Conservation (phyloP, 2,888 invertebrate genomes). For the Xanthostigma xanthostigma region DNA sequence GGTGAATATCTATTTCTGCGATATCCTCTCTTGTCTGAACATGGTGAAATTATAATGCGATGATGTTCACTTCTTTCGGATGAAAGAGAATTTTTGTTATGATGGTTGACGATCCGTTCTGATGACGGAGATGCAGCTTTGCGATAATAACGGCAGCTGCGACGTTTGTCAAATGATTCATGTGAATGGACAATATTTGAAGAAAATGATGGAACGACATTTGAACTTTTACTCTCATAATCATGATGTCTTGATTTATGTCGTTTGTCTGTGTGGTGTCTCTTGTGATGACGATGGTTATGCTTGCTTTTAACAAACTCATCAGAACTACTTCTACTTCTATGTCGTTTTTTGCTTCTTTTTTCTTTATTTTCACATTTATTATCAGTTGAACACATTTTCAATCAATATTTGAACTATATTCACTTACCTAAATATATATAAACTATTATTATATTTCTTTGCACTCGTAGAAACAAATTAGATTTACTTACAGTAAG, state of each 20-base stretch:
- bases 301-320: slow-evolving; percentile 34
- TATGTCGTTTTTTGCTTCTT: slow-evolving; percentile 51
- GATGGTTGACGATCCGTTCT: too few species aligned
- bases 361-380: slow-evolving; percentile 47
- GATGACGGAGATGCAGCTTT: too few species aligned
- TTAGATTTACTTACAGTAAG: too few species aligned
- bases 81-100: slow-evolving; percentile 18
- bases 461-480: too few species aligned
- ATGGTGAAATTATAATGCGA: slow-evolving; percentile 15
- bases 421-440: too few species aligned
- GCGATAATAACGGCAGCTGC: too few species aligned
- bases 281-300: slow-evolving; percentile 39
- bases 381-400: slow-evolving; percentile 55
- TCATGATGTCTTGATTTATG: slow-evolving; percentile 22
- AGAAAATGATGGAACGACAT: not conserved
- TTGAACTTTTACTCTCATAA: slow-evolving; percentile 42
- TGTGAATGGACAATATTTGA: not conserved
- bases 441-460: too few species aligned
- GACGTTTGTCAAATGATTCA: not conserved
- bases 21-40: slow-evolving; percentile 21
- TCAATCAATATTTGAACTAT: slow-evolving; percentile 8
- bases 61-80: slow-evolving; percentile 24
- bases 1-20: too few species aligned
- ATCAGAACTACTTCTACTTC: slow-evolving; percentile 38
- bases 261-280: slow-evolving; percentile 28